Base-by-base conservation (phyloP, 1,140 invertebrate species). In the Rhopalosiphum padi region DNA sequence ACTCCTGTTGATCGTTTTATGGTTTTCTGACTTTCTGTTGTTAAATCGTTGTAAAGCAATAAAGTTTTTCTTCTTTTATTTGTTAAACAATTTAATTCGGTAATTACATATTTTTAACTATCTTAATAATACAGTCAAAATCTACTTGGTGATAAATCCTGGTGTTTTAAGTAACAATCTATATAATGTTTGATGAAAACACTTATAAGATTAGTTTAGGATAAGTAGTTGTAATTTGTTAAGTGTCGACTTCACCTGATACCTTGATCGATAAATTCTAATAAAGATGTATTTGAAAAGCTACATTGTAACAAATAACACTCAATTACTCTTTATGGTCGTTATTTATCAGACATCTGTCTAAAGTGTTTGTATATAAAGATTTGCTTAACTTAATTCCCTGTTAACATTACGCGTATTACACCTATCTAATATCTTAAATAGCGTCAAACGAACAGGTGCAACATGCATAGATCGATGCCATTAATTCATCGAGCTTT, bases 201-300 rank as follows among this genome's bases (percentile, higher is more conserved):
- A 92, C 90, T 92, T 92, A 92, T 82, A 92, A 51, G 90, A 92
- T 92, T 92, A 92, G 60, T 92, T 91, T 91, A 77, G 18, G 60
- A 91, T 91, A 91, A 91, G 43, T 48, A 91, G 51, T 37, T 41
- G 88, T 89, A 92, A 92, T 92, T 92, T 92, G 90, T 92, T 92
- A 83, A 92, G 90, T 83, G 90, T 43, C 18, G n/a, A 83, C 68
- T 51, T 92, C 90, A 92, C 90, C 90, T 92, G 90, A 68, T 92
- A 92, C 90, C 68, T 92, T 41, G 37, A 68, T 90, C 89, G 89
- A 68, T 90, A 68, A 35, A 68, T 41, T 25, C 35, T 90, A n/a
- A 92, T 83, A 83, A 51, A 48, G 68, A 92, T 51, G 51, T 77
- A 51, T 41, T 30, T 91, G 83, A 92, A 92, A 92, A 83, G 25